A percentile compares a stretch with the other conserved stretches of the same genome.
These are phyloP conservation scores for Julus scandinavius DNA, from an alignment of 2,888 invertebrate genomes.

Conservation along the genomic window DNA sequence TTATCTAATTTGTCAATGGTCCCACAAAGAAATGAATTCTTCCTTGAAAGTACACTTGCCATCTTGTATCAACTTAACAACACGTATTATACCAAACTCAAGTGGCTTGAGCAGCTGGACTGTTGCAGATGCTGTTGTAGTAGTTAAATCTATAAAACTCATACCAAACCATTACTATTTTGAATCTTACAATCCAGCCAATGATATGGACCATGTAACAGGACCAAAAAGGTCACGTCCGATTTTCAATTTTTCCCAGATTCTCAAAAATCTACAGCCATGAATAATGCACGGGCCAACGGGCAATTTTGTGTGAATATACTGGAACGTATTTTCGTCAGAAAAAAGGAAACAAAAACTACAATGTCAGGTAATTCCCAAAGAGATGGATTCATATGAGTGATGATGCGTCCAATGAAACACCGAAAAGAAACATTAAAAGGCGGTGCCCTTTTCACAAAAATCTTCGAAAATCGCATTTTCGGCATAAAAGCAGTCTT, in stretches of 20 bases:
- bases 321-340: conserved; percentile 1
- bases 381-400: conserved; percentile 16
- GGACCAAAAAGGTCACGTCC: not conserved
- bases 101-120: too few species aligned
- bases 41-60: too few species aligned
- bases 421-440: not conserved
- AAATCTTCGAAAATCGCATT: not conserved
- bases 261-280: not conserved
- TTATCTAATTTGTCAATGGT: not conserved
- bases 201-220: too few species aligned
- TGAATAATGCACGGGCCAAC: conserved; percentile 30
- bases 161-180: too few species aligned
- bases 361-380: not conserved
- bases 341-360: not conserved
- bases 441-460: not conserved
- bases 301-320: conserved; percentile 18
- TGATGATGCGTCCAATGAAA: conserved; percentile 2
- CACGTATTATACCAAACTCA: too few species aligned
- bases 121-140: too few species aligned
- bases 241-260: not conserved
- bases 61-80: too few species aligned
- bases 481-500: not conserved
- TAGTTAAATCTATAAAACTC: too few species aligned
- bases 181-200: too few species aligned
- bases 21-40: too few species aligned